A percentile compares a stretch with the other conserved stretches of the same genome.
phyloP scores from a whole-genome alignment of 2,797 vertebrate species.

The Crax fasciolata region DNA sequence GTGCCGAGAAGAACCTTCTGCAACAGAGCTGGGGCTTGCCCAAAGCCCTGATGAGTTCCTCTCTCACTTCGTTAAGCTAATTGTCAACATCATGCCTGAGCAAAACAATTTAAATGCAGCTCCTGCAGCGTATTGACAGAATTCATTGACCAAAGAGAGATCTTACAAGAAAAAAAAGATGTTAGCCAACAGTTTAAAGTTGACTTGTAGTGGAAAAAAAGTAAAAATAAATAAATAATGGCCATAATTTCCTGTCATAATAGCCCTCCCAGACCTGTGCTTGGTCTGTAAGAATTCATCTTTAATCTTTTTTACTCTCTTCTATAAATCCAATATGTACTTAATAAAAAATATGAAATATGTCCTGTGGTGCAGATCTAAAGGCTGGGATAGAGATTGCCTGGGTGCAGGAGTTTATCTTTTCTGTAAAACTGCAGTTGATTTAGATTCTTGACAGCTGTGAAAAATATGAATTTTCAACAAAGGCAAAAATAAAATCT shows the following conservation, averaged over 20 bases:
- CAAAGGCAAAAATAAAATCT: slow-evolving; percentile 64
- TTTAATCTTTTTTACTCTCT: slow-evolving; percentile 72
- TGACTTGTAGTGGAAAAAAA: not conserved
- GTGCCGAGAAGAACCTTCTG: slow-evolving; percentile 16
- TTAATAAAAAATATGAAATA: slow-evolving; percentile 80
- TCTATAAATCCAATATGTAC: slow-evolving; percentile 77
- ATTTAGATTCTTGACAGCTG: slow-evolving; percentile 75
- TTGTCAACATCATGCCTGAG: slow-evolving; percentile 34
- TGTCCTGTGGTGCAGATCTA: slow-evolving; percentile 73
- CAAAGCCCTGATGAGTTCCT: slow-evolving; percentile 45
- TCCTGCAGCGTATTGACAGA: slow-evolving; percentile 44
- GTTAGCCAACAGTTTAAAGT: slow-evolving; percentile 40
- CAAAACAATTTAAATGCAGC: slow-evolving; percentile 51
- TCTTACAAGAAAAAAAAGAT: not conserved
- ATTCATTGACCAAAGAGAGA: not conserved
- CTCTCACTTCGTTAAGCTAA: slow-evolving; percentile 60
- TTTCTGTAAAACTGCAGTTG: slow-evolving; percentile 73
- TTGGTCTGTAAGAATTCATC: slow-evolving; percentile 69
- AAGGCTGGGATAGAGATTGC: slow-evolving; percentile 72
- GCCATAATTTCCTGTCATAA: slow-evolving; percentile 74
- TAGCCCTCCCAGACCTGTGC: slow-evolving; percentile 61
- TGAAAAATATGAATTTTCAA: slow-evolving; percentile 76
- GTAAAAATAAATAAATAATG: slow-evolving; percentile 58
- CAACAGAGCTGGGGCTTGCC: not conserved
- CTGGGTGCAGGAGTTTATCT: slow-evolving; percentile 70